Percentiles rank a stretch among this genome's conserved stretches.
Conservation (phyloP, 2,888 invertebrate genomes). For the Tipula unca region DNA sequence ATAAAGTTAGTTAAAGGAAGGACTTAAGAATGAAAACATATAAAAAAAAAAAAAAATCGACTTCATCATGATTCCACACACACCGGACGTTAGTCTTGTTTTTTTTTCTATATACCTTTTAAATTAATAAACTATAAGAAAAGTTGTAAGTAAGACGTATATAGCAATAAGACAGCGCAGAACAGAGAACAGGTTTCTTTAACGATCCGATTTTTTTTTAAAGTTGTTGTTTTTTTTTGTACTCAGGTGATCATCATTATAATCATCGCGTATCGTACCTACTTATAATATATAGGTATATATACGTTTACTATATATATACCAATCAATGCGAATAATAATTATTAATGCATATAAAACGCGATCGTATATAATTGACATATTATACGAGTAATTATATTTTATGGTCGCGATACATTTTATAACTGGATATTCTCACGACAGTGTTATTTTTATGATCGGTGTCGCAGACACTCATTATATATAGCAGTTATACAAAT, state of each 20-base stretch:
- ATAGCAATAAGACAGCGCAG: neutral
- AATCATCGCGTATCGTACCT: neutral
- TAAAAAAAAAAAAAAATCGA: neutral
- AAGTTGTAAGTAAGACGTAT: neutral
- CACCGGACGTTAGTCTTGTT: conserved; percentile 8
- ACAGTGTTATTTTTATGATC: neutral
- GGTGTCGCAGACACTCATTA: neutral
- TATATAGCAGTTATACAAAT: too few species aligned
- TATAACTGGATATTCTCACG: neutral
- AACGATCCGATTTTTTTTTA: neutral
- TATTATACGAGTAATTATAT: neutral
- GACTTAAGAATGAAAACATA: conserved; percentile 14
- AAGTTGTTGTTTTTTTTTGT: neutral
- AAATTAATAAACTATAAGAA: neutral
- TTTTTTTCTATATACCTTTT: neutral
- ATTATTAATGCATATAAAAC: neutral
- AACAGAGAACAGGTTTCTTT: conserved; percentile 8
- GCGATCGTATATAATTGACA: neutral
- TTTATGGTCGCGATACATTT: neutral
- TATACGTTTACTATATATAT: neutral
- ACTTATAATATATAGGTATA: neutral
- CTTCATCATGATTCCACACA: neutral
- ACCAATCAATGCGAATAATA: neutral
- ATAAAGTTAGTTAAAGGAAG: conserved; percentile 8
- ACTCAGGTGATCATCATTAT: neutral